Conservation (phyloP, 2,888 invertebrate species). For the Drosophila melanosoma region DNA sequence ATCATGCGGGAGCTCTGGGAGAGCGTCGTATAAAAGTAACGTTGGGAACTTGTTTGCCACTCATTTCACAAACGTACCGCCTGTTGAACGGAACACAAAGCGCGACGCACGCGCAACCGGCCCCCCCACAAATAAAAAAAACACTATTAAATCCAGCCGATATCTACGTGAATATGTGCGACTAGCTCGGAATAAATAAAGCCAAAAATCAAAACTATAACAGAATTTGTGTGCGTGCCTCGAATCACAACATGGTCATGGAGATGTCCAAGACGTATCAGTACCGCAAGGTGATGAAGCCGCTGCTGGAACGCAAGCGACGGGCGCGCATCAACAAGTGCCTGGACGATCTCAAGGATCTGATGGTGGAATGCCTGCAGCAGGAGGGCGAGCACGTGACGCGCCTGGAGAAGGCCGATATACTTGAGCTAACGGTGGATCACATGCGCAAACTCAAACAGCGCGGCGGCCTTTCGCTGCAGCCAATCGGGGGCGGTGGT, state of each 20-base stretch:
- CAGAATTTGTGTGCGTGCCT: conserved; percentile 31
- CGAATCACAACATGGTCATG: conserved; percentile 82
- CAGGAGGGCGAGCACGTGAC: conserved; percentile 96
- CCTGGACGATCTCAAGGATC: conserved; percentile 94
- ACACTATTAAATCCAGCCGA: conserved; percentile 5
- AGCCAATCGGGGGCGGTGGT: conserved; percentile 43
- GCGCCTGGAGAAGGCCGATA: conserved; percentile 95
- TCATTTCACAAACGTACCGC: conserved; percentile 84
- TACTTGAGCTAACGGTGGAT: conserved; percentile 94
- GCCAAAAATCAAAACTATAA: conserved; percentile 24
- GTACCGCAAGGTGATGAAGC: conserved; percentile 97
- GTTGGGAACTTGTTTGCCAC: conserved; percentile 83
- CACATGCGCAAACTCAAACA: conserved; percentile 92
- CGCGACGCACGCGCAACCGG: conserved; percentile 62
- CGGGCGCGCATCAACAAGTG: conserved; percentile 96
- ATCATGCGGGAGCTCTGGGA: conserved; percentile 72
- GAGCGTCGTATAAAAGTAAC: conserved; percentile 83
- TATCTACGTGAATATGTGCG: conserved; percentile 66
- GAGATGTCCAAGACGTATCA: conserved; percentile 94
- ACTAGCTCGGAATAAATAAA: conserved; percentile 33
- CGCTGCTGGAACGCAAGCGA: conserved; percentile 94
- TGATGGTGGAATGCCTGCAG: conserved; percentile 90
- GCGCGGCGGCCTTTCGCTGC: conserved; percentile 89
- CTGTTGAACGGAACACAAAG: conserved; percentile 73
- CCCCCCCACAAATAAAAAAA: conserved; percentile 43